phyloP scores from a whole-genome alignment of 1,140 invertebrate genomes.

The Drosophila malerkotliana region DNA sequence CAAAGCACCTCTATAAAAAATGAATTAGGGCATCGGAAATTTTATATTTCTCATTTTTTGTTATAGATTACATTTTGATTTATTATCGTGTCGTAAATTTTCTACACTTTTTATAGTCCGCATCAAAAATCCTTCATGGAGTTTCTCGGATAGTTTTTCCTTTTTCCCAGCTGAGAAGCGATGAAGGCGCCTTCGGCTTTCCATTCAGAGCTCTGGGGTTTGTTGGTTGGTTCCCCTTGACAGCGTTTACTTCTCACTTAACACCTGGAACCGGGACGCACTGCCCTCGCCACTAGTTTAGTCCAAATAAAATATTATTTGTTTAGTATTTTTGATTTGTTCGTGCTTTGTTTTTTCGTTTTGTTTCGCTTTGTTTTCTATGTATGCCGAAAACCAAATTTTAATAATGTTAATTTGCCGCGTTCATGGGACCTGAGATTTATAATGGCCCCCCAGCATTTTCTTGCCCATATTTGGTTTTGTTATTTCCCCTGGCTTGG shows the following conservation, averaged over 20 bases:
- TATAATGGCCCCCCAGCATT: conserved; percentile 35
- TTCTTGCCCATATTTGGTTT: conserved; percentile 20
- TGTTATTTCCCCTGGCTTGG: conserved; percentile 32
- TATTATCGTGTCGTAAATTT: conserved; percentile 74
- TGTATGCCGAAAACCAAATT: conserved; percentile 77
- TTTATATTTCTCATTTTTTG: conserved; percentile 11
- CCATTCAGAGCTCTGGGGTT: conserved; percentile 28
- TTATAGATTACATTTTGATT: conserved; percentile 58
- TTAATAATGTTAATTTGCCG: conserved; percentile 81
- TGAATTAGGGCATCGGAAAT: conserved; percentile 72
- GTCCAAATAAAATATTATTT: conserved; percentile 79
- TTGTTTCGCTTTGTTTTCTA: conserved; percentile 71
- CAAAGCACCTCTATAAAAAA: conserved; percentile 71
- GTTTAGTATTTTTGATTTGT: conserved; percentile 45
- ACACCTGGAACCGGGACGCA: conserved; percentile 47
- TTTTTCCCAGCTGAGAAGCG: conserved; percentile 17
- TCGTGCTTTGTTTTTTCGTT: conserved; percentile 39
- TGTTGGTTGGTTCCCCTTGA: conserved; percentile 47
- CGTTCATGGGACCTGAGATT: conserved; percentile 76
- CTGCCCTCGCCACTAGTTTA: conserved; percentile 55
- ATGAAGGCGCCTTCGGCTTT: conserved; percentile 25
- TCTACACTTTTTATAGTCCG: conserved; percentile 43
- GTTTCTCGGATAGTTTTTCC: conserved; percentile 20
- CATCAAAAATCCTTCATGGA: conserved; percentile 19
- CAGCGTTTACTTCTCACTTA: conserved; percentile 71